Evolutionary conservation across 2,113 vertebrate genomes (phyloP).

Genomic region (Xiphophorus hellerii): DNA sequence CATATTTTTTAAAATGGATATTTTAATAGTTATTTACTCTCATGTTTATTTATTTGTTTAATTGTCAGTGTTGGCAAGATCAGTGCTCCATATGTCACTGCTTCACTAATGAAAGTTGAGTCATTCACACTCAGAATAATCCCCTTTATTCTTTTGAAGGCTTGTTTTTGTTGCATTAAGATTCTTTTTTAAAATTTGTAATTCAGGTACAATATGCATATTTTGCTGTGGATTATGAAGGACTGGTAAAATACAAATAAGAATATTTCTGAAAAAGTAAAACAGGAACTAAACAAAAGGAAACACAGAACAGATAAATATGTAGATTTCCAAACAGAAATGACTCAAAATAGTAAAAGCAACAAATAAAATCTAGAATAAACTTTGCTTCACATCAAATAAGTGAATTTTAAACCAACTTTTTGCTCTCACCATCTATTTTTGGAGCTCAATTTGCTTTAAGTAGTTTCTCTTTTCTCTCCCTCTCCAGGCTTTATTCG

Average conservation of each 20-base stretch:
- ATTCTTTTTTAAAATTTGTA: no score
- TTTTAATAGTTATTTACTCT: no score
- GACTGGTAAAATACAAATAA: background rate
- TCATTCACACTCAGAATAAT: no score
- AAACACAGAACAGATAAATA: background rate
- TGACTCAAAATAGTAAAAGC: background rate
- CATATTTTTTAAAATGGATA: no score
- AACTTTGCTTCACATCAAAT: background rate
- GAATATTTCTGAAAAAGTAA: background rate
- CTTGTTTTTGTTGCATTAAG: no score
- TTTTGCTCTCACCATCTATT: background rate
- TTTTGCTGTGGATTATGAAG: no score
- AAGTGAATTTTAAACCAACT: background rate
- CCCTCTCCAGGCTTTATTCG: conserved; percentile 43
- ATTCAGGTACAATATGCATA: no score
- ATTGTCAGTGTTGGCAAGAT: no score
- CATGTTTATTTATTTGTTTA: no score
- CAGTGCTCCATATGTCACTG: no score
- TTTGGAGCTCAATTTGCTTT: background rate
- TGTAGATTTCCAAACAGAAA: background rate
- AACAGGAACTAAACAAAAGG: background rate
- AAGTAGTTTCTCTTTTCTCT: background rate
- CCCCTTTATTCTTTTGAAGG: no score
- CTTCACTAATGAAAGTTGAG: no score
- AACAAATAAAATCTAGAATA: background rate